Evolutionary conservation across 2,888 invertebrate genomes (phyloP).

Genomic region (Melanargia galathea): DNA sequence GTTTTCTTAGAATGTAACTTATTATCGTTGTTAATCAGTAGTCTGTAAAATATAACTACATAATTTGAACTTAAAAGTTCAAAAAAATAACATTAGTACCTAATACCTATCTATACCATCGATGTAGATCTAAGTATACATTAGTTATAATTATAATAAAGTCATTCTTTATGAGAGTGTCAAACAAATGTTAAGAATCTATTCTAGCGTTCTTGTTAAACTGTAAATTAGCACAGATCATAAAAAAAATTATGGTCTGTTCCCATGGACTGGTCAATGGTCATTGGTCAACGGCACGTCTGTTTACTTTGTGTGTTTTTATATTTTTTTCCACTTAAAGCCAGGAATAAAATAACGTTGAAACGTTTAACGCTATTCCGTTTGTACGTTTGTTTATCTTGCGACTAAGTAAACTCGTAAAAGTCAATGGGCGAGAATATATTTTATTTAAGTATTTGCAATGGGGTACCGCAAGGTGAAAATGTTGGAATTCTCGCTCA

Average conservation of each 20-base stretch:
- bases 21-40: no score
- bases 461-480: slow-evolving; percentile 25
- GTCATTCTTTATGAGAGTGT: no score
- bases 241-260: no score
- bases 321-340: slow-evolving; percentile 23
- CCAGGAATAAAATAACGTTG: slow-evolving; percentile 24
- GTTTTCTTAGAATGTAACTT: no score
- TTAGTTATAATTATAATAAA: no score
- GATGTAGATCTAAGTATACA: no score
- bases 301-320: slow-evolving; percentile 15
- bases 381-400: slow-evolving; percentile 31
- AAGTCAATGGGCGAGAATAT: slow-evolving; percentile 24
- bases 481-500: slow-evolving; percentile 1
- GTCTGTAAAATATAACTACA: no score
- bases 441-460: slow-evolving; percentile 26
- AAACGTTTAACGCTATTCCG: slow-evolving; percentile 13
- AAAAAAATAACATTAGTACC: no score
- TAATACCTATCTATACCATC: no score
- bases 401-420: slow-evolving; percentile 32
- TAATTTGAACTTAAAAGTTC: no score
- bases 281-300: slow-evolving; percentile 5
- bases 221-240: neutral
- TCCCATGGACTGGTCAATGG: neutral
- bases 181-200: no score
- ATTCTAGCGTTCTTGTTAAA: no score